phyloP scores from a whole-genome alignment of 1,140 invertebrate species.

The Alviniconcha marisindica region DNA sequence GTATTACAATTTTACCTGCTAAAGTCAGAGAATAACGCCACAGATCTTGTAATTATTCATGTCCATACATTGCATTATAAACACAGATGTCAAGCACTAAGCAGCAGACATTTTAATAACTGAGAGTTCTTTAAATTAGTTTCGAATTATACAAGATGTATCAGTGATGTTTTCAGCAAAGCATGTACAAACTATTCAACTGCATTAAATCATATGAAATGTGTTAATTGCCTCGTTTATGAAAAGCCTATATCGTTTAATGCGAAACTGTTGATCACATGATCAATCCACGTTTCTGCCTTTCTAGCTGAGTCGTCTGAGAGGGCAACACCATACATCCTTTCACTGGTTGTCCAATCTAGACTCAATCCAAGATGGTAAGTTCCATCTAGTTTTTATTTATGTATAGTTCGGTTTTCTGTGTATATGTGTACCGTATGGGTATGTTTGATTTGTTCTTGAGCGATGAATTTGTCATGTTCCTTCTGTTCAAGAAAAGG shows the following conservation, averaged over 20 bases:
- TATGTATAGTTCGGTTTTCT: neutral
- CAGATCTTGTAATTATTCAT: slow-evolving; percentile 24
- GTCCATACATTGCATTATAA: slow-evolving; percentile 28
- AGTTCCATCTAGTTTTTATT: slow-evolving; percentile 48
- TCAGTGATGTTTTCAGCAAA: too few species aligned
- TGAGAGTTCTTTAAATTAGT: slow-evolving; percentile 5
- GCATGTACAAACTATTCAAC: too few species aligned
- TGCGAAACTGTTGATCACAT: slow-evolving; percentile 52
- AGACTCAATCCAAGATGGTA: slow-evolving; percentile 70
- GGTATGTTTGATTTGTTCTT: neutral
- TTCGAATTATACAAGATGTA: slow-evolving; percentile 38
- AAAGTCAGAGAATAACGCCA: neutral
- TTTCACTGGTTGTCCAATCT: slow-evolving; percentile 52
- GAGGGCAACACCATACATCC: slow-evolving; percentile 48
- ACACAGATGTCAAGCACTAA: slow-evolving; percentile 23
- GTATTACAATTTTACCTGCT: slow-evolving; percentile 29
- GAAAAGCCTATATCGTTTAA: neutral
- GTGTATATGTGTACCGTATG: neutral
- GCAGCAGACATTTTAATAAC: slow-evolving; percentile 38
- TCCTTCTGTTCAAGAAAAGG: neutral
- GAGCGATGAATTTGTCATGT: too few species aligned
- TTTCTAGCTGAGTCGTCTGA: slow-evolving; percentile 57
- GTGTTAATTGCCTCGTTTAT: too few species aligned
- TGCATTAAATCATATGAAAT: too few species aligned
- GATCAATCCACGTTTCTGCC: slow-evolving; percentile 56